A percentile compares a stretch with the other conserved stretches of the same genome.
Conservation (phyloP, 30 jellyfish, hydroid and myxozoan genomes). For the Rhopilema esculentum region DNA sequence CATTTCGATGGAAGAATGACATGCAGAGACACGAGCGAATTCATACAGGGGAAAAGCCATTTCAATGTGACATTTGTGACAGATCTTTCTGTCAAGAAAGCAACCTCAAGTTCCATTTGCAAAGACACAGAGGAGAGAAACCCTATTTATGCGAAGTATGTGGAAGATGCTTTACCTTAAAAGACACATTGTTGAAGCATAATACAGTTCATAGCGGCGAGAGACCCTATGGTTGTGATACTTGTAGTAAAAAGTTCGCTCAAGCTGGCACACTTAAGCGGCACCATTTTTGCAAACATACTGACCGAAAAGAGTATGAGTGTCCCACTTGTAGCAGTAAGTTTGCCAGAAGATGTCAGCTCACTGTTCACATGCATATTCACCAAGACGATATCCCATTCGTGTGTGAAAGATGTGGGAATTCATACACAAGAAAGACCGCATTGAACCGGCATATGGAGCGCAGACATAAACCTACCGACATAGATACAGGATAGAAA, state of each 20-base stretch:
- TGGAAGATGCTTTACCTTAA: slow-evolving; percentile 28
- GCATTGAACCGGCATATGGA: slow-evolving; percentile 14
- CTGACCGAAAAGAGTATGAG: slow-evolving; percentile 7
- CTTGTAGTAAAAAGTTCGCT: slow-evolving; percentile 12
- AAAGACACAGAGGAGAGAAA: slow-evolving; percentile 26
- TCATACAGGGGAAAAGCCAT: slow-evolving; percentile 45
- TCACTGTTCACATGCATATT: not conserved
- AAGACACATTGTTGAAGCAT: slow-evolving; percentile 7
- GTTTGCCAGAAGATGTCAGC: slow-evolving; percentile 16
- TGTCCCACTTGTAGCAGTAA: slow-evolving; percentile 7
- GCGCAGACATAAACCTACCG: too few relatives aligned
- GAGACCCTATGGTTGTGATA: slow-evolving; percentile 33
- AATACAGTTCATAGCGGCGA: slow-evolving; percentile 33
- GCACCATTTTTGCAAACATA: slow-evolving; percentile 21
- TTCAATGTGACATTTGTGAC: slow-evolving; percentile 23
- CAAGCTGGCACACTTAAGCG: slow-evolving; percentile 3
- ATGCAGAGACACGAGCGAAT: slow-evolving; percentile 24
- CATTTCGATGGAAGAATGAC: slow-evolving; percentile 3
- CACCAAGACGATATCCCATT: slow-evolving; percentile 19
- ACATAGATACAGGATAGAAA: slow-evolving; percentile 33
- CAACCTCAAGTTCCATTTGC: slow-evolving; percentile 17
- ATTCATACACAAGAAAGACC: slow-evolving; percentile 13
- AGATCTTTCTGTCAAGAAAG: slow-evolving; percentile 8
- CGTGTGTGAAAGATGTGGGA: slow-evolving; percentile 13
- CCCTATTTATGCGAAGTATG: slow-evolving; percentile 30